phyloP scores from a whole-genome alignment of 2,113 vertebrate genomes.

The Colinus virginianus region DNA sequence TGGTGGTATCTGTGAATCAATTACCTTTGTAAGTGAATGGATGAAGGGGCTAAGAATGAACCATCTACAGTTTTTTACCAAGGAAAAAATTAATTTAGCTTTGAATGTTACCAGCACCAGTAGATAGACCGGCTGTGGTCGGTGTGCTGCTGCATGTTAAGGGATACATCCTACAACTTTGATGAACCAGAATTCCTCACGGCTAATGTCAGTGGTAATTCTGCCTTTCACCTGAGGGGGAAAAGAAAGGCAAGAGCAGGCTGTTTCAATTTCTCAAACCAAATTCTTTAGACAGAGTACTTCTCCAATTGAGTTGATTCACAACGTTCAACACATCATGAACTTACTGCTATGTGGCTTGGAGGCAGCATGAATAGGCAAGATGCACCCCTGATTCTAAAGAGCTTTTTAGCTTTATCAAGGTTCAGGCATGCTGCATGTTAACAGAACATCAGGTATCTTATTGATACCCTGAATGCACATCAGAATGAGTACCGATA shows the following conservation, averaged over 20 bases:
- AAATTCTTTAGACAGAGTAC: not conserved
- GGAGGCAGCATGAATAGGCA: not conserved
- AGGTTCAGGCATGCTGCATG: not conserved
- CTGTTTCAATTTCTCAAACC: not conserved
- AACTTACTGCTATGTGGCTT: not conserved
- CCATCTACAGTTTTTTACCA: not conserved
- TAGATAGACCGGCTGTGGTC: not conserved
- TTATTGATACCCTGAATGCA: not conserved
- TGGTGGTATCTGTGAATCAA: conserved; percentile 47
- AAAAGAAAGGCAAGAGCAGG: not conserved
- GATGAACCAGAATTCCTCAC: not conserved
- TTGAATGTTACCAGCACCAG: not conserved
- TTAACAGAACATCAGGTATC: not conserved
- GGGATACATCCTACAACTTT: not conserved
- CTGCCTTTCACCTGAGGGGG: not conserved
- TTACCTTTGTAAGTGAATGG: conserved; percentile 24
- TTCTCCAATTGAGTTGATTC: not conserved
- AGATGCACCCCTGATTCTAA: not conserved
- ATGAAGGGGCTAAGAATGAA: not conserved
- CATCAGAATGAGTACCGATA: not conserved
- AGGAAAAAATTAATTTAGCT: not conserved
- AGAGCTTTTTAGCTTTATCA: not conserved
- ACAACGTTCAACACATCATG: not conserved
- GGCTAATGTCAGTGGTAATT: not conserved
- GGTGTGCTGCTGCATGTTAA: not conserved